Percentiles rank a stretch among this genome's conserved stretches.
Evolutionary conservation across 2,113 vertebrate species (phyloP).

Genomic region (Scophthalmus maximus): DNA sequence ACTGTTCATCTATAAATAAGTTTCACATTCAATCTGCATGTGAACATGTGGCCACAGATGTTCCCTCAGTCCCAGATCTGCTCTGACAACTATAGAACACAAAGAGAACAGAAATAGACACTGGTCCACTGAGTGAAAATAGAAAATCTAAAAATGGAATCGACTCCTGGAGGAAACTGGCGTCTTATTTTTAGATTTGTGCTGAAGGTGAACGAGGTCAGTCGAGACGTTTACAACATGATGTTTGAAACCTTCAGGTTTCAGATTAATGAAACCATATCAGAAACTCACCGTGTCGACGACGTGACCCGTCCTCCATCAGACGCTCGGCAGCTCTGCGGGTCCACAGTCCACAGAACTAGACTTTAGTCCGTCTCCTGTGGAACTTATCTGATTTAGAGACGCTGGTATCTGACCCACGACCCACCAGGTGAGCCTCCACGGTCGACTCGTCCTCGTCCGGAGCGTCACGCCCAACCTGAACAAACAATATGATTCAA

Average conservation of each 20-base stretch:
- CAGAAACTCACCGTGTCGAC: constrained; percentile 64
- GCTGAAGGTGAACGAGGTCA: constrained; percentile 27
- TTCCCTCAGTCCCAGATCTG: constrained; percentile 28
- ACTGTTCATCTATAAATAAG: too few relatives aligned
- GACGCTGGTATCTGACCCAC: constrained; percentile 38
- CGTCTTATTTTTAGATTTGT: constrained; percentile 34
- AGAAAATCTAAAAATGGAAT: constrained; percentile 60
- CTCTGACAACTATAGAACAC: constrained; percentile 10
- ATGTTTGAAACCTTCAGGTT: too few relatives aligned
- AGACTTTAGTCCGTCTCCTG: constrained; percentile 71
- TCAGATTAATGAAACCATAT: neutral
- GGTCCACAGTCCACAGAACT: constrained; percentile 56
- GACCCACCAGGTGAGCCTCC: too few relatives aligned
- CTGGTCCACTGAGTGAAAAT: constrained; percentile 38
- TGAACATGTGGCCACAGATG: neutral
- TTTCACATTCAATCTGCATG: neutral
- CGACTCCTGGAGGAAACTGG: constrained; percentile 26
- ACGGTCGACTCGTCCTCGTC: too few relatives aligned
- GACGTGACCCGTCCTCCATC: constrained; percentile 55
- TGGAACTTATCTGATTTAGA: too few relatives aligned
- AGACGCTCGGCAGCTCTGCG: constrained; percentile 39
- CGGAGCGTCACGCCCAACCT: too few relatives aligned
- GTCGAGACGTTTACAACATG: neutral
- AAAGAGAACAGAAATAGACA: constrained; percentile 29
- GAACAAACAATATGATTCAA: too few relatives aligned